Evolutionary conservation across 2,888 invertebrate genomes (phyloP).

Genomic region (Philereme transversata): DNA sequence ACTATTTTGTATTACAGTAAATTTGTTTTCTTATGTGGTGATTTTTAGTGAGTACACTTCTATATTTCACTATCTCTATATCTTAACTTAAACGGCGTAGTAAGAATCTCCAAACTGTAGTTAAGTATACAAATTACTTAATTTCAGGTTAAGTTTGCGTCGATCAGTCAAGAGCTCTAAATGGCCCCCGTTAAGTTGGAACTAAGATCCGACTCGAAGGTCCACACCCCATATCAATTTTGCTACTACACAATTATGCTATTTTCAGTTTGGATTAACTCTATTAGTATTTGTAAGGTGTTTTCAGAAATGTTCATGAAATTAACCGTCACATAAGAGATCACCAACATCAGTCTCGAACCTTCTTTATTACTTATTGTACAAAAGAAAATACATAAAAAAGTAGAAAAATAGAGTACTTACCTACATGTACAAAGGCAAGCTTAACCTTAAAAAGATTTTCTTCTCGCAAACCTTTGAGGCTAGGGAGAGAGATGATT

Average conservation of each 20-base stretch:
- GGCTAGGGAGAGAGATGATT: no score
- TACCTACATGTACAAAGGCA: no score
- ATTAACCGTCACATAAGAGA: no score
- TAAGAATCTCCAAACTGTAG: slow-evolving; percentile 82
- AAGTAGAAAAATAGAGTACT: no score
- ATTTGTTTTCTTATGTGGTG: no score
- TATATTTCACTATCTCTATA: slow-evolving; percentile 50
- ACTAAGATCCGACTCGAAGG: slow-evolving; percentile 34
- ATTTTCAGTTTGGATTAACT: not conserved
- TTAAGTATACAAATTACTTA: slow-evolving; percentile 84
- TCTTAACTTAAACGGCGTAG: slow-evolving; percentile 63
- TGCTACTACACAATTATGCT: slow-evolving; percentile 4
- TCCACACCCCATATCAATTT: slow-evolving; percentile 20
- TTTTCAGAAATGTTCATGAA: no score
- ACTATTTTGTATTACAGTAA: no score
- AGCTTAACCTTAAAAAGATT: no score
- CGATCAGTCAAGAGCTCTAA: slow-evolving; percentile 70
- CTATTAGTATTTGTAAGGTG: not conserved
- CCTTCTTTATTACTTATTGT: no score
- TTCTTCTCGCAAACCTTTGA: no score
- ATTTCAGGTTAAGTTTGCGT: slow-evolving; percentile 78
- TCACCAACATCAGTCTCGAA: no score
- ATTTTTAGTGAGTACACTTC: slow-evolving; percentile 33
- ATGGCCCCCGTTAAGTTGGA: slow-evolving; percentile 35
- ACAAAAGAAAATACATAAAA: no score